Evolutionary conservation across 2,888 invertebrate species (phyloP), one percentile per base, ranked within the genome.

Genomic region (Matsumyia berberina): DNA sequence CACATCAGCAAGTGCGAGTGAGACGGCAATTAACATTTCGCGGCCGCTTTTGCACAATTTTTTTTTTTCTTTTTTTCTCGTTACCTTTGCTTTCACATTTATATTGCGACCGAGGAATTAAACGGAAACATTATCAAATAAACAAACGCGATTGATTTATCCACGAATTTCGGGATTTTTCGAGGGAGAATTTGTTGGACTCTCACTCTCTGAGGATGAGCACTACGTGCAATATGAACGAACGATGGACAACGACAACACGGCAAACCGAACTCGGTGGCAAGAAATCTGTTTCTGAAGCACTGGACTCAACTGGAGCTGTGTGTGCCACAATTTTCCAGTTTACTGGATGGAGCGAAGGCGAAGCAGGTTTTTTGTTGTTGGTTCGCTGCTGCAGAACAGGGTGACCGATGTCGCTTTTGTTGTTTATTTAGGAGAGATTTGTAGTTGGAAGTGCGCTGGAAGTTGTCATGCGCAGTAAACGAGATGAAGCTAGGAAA

Each of bases 381-480:
- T 85, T 79, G 73, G 11, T 42, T 12, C 2, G 15, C 7, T 64
- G 42, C n/a, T 19, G 49, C 57, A 62, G 24, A 73, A 53, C 44
- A 42, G 66, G 35, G 53, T 39, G 31, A 83, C 78, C 55, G 73
- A 62, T 64, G 9, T 55, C 46, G 46, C 11, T 66, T 79, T 79
- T 80, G 85, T 85, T 85, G 85, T 85, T 85, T 85, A 57, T 85
- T 85, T 85, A 85, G 60, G 85, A 80, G 85, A 69, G 62, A 74
- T 70, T 17, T 82, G 37, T 58, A 44, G 53, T 37, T 85, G 70
- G 85, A 80, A 74, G 15, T 15, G 17, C 0, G 8, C 53, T 82
- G 82, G 82, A 82, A 77, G 6, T 7, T 19, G 64, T 37, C 81
- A 72, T 82, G 81, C 81, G 81, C 60, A 31, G 0, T 44, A 15